A percentile compares a stretch with the other conserved stretches of the same genome.
Conservation (phyloP, 2,797 vertebrate species). For the Halcyon chelicuti region DNA sequence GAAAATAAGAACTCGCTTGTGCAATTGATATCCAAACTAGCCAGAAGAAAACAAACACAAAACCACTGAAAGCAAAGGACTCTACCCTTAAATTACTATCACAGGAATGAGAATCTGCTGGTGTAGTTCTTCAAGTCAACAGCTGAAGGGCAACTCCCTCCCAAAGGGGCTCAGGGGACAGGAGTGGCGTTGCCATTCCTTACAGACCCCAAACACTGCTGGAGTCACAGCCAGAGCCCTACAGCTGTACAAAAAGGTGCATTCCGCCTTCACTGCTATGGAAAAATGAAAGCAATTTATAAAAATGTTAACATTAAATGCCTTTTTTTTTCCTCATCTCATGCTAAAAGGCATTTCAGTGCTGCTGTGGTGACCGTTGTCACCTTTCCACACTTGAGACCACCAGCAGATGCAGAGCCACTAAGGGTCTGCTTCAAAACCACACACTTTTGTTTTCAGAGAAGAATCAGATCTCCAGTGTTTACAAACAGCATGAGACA, state of each 20-base stretch:
- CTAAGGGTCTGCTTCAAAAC: background rate
- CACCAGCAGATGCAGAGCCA: background rate
- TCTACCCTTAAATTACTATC: background rate
- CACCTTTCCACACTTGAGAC: background rate
- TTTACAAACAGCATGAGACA: accelerated
- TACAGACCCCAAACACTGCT: background rate
- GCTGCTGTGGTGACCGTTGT: background rate
- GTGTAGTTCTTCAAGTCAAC: accelerated
- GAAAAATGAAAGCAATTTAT: background rate
- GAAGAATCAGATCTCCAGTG: background rate
- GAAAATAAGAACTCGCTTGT: background rate
- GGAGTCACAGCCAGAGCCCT: background rate
- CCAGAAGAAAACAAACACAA: background rate
- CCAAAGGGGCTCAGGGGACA: background rate
- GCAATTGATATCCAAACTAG: background rate
- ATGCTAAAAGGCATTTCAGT: background rate
- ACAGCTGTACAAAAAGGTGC: background rate
- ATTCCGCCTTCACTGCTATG: accelerated
- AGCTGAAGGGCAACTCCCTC: background rate
- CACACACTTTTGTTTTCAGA: background rate
- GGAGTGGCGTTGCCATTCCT: accelerated
- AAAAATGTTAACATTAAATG: background rate
- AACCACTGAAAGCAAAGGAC: background rate
- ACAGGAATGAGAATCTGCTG: background rate
- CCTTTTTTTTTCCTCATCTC: no score